Conservation (phyloP, 2,888 invertebrate genomes). For the Lomographa bimaculata region DNA sequence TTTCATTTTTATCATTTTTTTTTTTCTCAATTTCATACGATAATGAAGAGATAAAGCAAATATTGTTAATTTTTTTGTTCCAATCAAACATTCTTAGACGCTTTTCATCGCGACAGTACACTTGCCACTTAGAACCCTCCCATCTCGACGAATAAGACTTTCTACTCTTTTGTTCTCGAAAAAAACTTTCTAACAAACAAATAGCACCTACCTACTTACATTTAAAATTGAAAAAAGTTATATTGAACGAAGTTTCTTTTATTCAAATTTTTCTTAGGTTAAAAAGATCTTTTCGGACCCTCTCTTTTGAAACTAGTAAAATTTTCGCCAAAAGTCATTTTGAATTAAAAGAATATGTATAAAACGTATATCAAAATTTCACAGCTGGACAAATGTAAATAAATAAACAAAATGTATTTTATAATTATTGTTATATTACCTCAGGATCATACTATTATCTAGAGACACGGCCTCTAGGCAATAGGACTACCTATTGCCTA, state of each 20-base stretch:
- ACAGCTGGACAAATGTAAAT: no score
- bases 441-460: no score
- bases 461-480: no score
- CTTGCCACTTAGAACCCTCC: slow-evolving; percentile 30
- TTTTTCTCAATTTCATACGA: no score
- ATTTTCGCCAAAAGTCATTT: slow-evolving; percentile 18
- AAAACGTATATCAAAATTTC: no score
- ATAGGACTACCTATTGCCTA: no score
- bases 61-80: no score
- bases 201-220: slow-evolving; percentile 33
- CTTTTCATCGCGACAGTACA: slow-evolving; percentile 21
- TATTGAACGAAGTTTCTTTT: slow-evolving; percentile 37
- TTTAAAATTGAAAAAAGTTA: slow-evolving; percentile 38
- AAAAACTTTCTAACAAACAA: slow-evolving; percentile 36
- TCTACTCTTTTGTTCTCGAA: slow-evolving; percentile 40
- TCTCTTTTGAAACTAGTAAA: slow-evolving; percentile 25
- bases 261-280: slow-evolving; percentile 31
- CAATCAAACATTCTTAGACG: no score
- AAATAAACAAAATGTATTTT: no score
- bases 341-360: slow-evolving; percentile 3
- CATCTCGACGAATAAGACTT: slow-evolving; percentile 44
- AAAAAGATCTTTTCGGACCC: slow-evolving; percentile 28
- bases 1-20: no score
- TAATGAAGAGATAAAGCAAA: no score
- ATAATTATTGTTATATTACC: no score